Base-by-base conservation (phyloP, 2,113 vertebrate genomes). In the Callopanchax toddi region DNA sequence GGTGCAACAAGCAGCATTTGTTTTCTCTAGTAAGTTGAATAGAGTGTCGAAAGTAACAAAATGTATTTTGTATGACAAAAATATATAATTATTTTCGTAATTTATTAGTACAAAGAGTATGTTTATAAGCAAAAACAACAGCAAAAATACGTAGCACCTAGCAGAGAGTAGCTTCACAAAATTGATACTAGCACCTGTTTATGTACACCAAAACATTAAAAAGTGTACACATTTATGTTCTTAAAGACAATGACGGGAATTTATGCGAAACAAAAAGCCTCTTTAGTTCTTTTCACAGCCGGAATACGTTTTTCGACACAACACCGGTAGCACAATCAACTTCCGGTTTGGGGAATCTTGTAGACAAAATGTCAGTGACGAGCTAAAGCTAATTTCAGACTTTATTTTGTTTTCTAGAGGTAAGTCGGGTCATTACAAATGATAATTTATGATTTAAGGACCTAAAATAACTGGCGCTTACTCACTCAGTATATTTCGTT, bases 351-450 rank as follows among this genome's bases (percentile, higher is more conserved):
- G n/a, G 1, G n/a, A 6, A 7, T 7, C 32, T 29, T 21, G 5
- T 11, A 16, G 23, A 29, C n/a, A 56, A 9, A 29, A 58, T 58
- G 40, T 15, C 25, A 29, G 39, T 40, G 23, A 11, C 16, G 17
- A 29, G 11, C 6, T 23, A 13, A 54, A 45, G 40, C 51, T 6
- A 12, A 5, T 0, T 9, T 48, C 17, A 23, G 22, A 17, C 1
- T 43, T 0, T 0, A 54, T 2, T 18, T 50, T 25, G 17, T 37
- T 11, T 2, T 40, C 32, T 23, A 11, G 12, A 57, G 53, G 64
- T 49, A 48, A 57, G n/a, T 2, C 2, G 0, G 1, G 5, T 39
- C 16, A 1, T 13, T 0, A 11, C 18, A 11, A 6, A 12, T 0
- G 2, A 39, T 4, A 2, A 8, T 29, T 52, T 52, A 20, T 52